These are phyloP conservation scores for Diabrotica balteata DNA, from an alignment of 2,888 invertebrate species.

Conservation along the genomic window DNA sequence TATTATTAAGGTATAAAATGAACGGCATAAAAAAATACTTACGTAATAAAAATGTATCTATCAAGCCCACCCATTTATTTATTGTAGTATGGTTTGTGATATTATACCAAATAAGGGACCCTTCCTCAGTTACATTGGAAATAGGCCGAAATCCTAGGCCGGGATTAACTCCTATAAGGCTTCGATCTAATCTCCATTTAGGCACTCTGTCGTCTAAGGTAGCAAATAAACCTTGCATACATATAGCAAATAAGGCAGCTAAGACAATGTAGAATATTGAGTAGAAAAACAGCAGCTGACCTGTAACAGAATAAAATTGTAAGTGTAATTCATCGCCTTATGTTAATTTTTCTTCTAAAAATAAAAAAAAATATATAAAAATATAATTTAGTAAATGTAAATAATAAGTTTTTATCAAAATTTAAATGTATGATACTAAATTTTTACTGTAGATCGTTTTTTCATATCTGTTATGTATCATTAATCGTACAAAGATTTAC, in stretches of 20 bases:
- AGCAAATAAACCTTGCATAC: constrained; percentile 81
- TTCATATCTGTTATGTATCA: too few relatives aligned
- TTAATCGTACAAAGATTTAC: too few relatives aligned
- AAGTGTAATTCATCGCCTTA: neutral
- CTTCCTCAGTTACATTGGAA: constrained; percentile 63
- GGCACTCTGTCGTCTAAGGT: constrained; percentile 76
- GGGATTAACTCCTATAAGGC: constrained; percentile 75
- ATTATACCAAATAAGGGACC: constrained; percentile 69
- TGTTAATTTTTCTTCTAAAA: too few relatives aligned
- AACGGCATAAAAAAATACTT: constrained; percentile 46
- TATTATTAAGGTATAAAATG: too few relatives aligned
- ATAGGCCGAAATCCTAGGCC: constrained; percentile 74
- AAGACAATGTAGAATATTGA: constrained; percentile 84
- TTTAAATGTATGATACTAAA: too few relatives aligned
- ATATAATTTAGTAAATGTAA: too few relatives aligned
- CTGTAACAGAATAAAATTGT: constrained; percentile 66
- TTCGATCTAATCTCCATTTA: constrained; percentile 75
- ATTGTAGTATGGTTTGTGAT: constrained; percentile 63
- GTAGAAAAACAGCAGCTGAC: constrained; percentile 85
- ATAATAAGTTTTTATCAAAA: too few relatives aligned
- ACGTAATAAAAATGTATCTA: constrained; percentile 68
- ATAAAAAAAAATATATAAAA: too few relatives aligned
- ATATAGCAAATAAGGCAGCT: constrained; percentile 83
- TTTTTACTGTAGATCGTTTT: too few relatives aligned
- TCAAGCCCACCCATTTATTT: constrained; percentile 63